Conservation (phyloP, 2,113 vertebrate species). For the Ceratotherium simum region DNA sequence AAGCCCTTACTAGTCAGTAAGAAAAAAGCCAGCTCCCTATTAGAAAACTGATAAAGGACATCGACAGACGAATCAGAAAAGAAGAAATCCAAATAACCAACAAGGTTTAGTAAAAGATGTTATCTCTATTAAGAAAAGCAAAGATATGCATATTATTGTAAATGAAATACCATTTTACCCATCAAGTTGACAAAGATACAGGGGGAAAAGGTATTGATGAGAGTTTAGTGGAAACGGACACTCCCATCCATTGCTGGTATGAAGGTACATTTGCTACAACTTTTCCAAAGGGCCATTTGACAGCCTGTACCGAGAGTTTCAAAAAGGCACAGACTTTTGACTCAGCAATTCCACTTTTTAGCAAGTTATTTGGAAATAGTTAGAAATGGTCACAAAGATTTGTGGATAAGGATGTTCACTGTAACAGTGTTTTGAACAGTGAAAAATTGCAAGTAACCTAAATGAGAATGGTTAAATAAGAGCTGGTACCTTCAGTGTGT, state of each 20-base stretch:
- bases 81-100: background rate
- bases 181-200: background rate
- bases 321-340: background rate
- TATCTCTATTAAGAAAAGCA: background rate
- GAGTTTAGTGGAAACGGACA: background rate
- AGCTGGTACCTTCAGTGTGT: background rate
- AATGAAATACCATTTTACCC: background rate
- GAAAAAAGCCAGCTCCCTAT: background rate
- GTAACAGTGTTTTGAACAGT: background rate
- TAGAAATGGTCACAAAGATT: background rate
- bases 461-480: background rate
- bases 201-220: background rate
- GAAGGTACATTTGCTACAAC: background rate
- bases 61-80: background rate
- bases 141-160: background rate
- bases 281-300: background rate
- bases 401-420: background rate
- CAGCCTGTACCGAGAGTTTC: background rate
- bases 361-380: background rate
- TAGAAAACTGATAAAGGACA: constrained; percentile 23
- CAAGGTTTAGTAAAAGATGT: background rate
- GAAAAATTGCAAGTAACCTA: background rate
- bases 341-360: background rate
- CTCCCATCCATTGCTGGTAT: background rate
- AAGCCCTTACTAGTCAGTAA: background rate